Evolutionary conservation across 1,140 invertebrate species (phyloP), one percentile per base, ranked within the genome.

Genomic region (Drosophila takahashii): DNA sequence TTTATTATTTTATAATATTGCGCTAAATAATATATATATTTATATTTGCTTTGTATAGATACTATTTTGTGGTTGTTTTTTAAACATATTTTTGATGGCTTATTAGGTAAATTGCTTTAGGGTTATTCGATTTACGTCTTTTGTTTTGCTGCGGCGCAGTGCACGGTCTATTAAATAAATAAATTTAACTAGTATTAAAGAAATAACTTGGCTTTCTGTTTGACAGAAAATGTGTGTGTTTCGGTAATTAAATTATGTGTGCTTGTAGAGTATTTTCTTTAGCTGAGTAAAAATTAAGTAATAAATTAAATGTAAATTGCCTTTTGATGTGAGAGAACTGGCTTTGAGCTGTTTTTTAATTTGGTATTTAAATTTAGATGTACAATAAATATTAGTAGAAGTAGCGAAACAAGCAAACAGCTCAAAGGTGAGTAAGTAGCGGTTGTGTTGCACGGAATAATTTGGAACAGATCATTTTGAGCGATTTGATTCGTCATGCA

Each of bases 371-470:
- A 58, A 57, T 73, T 56, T 58, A 87, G 75, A 78, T 86, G 57
- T 89, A 87, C 83, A 87, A 87, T 87, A 89, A 89, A 79, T 89
- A 89, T 87, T 87, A 87, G 83, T 87, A 89, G 42, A 70, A 54
- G 34, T 45, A 39, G 22, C 7, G 34, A 16, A 2, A 34, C 15
- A 71, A 39, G 56, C 64, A 65, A 65, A 51, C 83, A 87, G 78
- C 84, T 73, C 84, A 87, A 87, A 87, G 76, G 27, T 71, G 36
- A 77, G 62, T 77, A 53, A 34, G 1, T 11, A 7, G 47, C 16
- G 37, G 32, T n/a, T 15, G 18, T 64, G 64, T 51, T 69, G 60
- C 65, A 65, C 4, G 13, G n/a, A 29, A 2, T 8, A 44, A 44
- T 29, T 44, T 29, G 26, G 27, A 57, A n/a, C 11, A 7, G 0